These are phyloP conservation scores for Drosophila burlai DNA, from an alignment of 1,140 invertebrate genomes.

Conservation along the genomic window DNA sequence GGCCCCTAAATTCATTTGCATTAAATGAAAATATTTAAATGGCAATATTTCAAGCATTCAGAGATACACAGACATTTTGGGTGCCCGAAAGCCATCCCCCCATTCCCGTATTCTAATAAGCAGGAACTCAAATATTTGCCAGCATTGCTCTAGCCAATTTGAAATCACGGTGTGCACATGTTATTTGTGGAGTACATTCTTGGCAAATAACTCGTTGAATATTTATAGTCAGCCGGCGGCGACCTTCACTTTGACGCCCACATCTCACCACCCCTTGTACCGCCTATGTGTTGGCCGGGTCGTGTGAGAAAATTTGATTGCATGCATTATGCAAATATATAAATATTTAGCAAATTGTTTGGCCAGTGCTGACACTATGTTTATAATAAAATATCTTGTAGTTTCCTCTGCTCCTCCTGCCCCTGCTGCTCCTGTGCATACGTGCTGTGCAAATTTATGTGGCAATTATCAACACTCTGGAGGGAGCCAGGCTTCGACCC, in stretches of 20 bases:
- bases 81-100: not conserved
- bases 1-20: not conserved
- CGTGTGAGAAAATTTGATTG: slow-evolving; percentile 63
- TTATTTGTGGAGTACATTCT: slow-evolving; percentile 27
- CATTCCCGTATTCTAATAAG: not conserved
- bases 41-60: not conserved
- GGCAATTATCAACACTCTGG: slow-evolving; percentile 78
- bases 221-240: slow-evolving; percentile 54
- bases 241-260: slow-evolving; percentile 53
- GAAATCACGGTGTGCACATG: slow-evolving; percentile 19
- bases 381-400: slow-evolving; percentile 51
- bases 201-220: slow-evolving; percentile 54
- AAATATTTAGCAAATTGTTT: slow-evolving; percentile 74
- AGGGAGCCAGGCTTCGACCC: slow-evolving; percentile 56
- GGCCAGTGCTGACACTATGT: slow-evolving; percentile 48
- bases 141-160: slow-evolving; percentile 10
- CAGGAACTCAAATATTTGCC: slow-evolving; percentile 8
- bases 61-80: not conserved
- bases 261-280: not conserved
- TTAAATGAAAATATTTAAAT: not conserved
- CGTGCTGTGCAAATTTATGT: slow-evolving; percentile 66
- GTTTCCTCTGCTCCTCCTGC: slow-evolving; percentile 10
- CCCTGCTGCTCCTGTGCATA: not conserved
- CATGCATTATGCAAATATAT: slow-evolving; percentile 72
- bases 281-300: slow-evolving; percentile 7